Base-by-base conservation (phyloP, 2,113 vertebrate genomes). In the Rousettus leschenaultii region DNA sequence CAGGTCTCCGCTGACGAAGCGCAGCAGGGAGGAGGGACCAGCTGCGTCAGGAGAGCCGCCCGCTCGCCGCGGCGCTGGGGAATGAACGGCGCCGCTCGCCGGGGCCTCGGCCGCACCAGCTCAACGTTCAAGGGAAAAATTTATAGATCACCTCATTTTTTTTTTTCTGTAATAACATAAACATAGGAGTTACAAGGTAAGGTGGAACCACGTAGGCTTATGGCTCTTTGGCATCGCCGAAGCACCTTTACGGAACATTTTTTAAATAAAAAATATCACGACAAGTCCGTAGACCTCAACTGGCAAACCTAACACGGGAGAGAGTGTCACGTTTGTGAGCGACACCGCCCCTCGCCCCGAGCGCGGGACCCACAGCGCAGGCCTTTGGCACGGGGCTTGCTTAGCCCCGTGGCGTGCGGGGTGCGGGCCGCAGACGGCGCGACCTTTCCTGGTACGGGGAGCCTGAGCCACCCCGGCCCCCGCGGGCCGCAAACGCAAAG, bases 321-420 rank as follows among this genome's bases (percentile, higher is more conserved):
- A 59, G 7, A 7, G 33, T 0, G 65, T 45, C 59, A 1, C 1
- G 0, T 43, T 28, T 68, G 28, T 53, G 40, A 53, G 33, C 2
- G 14, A 21, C 38, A 2, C 1, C 0, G 15, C 6, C 18, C 3
- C 83, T 26, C 19, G 0, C 9, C 14, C 11, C 11, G 16, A 22
- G 9, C 0, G 6, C 9, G 5, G 13, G 1, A 6, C 16, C 11
- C 14, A 7, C 3, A 0, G 4, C 0, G 0, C 16, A 21, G 84
- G 35, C 11, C 16, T 28, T 35, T 24, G 1, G 45, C 8, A 1
- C 10, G 0, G 66, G 16, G 6, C 12, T 21, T n/a, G 2, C 22
- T 38, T 11, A 16, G 2, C 0, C 74, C 74, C 4, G 1, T 0
- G 0, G 4, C 2, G 11, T 6, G 19, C 95, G 5, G 5, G 0